A percentile compares a stretch with the other conserved stretches of the same genome.
Conservation (phyloP, 1,140 invertebrate genomes). For the Diorhabda carinulata region DNA sequence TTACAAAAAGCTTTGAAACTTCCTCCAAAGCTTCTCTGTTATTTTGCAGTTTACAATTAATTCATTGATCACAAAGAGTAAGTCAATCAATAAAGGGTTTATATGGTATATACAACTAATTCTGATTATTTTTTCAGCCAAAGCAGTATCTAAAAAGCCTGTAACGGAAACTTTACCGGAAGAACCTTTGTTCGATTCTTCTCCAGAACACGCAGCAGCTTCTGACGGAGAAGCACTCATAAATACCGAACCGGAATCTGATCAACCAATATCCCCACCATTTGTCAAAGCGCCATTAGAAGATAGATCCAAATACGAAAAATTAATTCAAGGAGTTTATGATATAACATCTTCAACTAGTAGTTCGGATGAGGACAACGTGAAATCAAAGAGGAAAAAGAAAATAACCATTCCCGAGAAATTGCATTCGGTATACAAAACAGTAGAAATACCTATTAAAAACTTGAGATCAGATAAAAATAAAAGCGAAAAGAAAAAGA, state of each 20-base stretch:
- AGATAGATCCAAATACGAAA: conserved; percentile 76
- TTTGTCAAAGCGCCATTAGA: conserved; percentile 65
- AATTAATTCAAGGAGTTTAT: conserved; percentile 59
- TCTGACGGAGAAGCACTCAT: conserved; percentile 40
- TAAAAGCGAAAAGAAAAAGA: conserved; percentile 35
- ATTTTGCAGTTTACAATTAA: too few relatives aligned
- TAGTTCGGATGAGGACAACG: conserved; percentile 51
- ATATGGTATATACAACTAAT: too few relatives aligned
- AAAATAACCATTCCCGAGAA: conserved; percentile 40
- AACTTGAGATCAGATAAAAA: conserved; percentile 27
- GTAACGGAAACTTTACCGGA: conserved; percentile 24
- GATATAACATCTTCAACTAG: conserved; percentile 58
- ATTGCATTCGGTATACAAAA: conserved; percentile 50
- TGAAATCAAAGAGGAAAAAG: conserved; percentile 36
- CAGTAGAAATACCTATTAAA: conserved; percentile 48
- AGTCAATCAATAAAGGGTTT: too few relatives aligned
- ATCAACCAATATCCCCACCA: conserved; percentile 49
- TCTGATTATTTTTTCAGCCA: conserved; percentile 5
- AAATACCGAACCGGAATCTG: conserved; percentile 37
- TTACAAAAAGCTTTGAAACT: too few relatives aligned
- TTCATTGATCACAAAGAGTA: too few relatives aligned
- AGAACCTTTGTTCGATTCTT: conserved; percentile 19
- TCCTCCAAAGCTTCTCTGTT: too few relatives aligned
- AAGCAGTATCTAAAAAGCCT: conserved; percentile 15
- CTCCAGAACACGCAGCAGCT: conserved; percentile 21